These are phyloP conservation scores for Dyspetes luteomarginatus DNA, from an alignment of 2,888 invertebrate species.

Conservation along the genomic window DNA sequence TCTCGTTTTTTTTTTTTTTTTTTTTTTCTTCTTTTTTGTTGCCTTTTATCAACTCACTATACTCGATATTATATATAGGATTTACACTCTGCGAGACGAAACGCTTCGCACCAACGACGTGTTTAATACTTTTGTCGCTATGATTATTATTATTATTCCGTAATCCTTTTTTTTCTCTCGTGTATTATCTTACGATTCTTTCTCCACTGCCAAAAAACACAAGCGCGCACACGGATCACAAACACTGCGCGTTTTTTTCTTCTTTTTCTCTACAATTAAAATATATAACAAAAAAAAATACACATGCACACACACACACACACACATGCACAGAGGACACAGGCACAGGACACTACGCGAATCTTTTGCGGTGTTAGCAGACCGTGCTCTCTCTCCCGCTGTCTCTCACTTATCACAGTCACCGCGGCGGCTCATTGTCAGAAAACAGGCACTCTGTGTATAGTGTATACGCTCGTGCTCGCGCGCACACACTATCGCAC, in stretches of 20 bases:
- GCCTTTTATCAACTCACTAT: neutral
- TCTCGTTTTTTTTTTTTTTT: slow-evolving; percentile 31
- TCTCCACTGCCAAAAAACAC: slow-evolving; percentile 76
- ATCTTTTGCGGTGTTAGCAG: slow-evolving; percentile 73
- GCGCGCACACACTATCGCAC: slow-evolving; percentile 63
- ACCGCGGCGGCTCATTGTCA: slow-evolving; percentile 81
- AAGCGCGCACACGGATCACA: slow-evolving; percentile 25
- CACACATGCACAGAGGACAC: no score
- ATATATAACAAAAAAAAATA: slow-evolving; percentile 55
- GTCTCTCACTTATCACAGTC: slow-evolving; percentile 80
- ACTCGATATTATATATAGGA: neutral
- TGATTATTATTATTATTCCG: slow-evolving; percentile 49
- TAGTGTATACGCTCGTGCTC: slow-evolving; percentile 67
- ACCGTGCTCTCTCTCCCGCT: slow-evolving; percentile 67
- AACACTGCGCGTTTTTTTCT: slow-evolving; percentile 42
- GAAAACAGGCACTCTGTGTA: slow-evolving; percentile 70
- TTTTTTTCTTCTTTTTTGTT: slow-evolving; percentile 13
- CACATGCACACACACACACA: no score
- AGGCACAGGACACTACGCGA: slow-evolving; percentile 78
- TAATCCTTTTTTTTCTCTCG: slow-evolving; percentile 51
- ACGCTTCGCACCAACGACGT: slow-evolving; percentile 45
- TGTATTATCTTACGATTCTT: slow-evolving; percentile 71
- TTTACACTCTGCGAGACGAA: neutral
- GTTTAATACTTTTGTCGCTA: slow-evolving; percentile 49
- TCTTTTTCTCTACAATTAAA: slow-evolving; percentile 47